Conservation (phyloP, 2,888 invertebrate genomes). For the Calameuta idolon region DNA sequence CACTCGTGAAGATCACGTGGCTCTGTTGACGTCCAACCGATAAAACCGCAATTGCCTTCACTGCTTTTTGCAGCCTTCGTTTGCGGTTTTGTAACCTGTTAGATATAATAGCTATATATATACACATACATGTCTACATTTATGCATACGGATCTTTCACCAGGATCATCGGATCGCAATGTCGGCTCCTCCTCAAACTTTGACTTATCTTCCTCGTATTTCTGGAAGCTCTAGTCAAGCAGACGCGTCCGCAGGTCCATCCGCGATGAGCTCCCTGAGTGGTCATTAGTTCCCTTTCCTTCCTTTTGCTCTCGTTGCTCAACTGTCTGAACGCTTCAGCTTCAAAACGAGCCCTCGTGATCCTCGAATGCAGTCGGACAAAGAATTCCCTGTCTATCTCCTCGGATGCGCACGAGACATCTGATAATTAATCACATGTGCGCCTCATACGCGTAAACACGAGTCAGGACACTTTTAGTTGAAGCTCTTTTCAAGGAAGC, state of each 20-base stretch:
- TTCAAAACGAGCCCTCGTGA: background rate
- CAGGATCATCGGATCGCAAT: background rate
- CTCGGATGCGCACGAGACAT: conserved; percentile 4
- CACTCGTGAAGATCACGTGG: background rate
- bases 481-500: background rate
- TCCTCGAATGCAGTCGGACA: background rate
- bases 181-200: background rate
- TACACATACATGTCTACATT: background rate
- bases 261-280: background rate
- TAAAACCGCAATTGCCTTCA: background rate
- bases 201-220: background rate
- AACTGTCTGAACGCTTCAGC: background rate
- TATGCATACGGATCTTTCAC: background rate
- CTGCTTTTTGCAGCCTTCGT: background rate
- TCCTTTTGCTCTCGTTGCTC: background rate
- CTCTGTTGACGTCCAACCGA: background rate
- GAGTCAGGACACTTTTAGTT: background rate
- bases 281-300: background rate
- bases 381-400: background rate
- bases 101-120: background rate
- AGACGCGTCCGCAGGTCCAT: background rate
- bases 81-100: background rate
- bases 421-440: background rate
- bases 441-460: background rate
- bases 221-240: background rate